Evolutionary conservation across 2,888 invertebrate genomes (phyloP), one percentile per base, ranked within the genome.

Genomic region (Latrodectus hesperus): DNA sequence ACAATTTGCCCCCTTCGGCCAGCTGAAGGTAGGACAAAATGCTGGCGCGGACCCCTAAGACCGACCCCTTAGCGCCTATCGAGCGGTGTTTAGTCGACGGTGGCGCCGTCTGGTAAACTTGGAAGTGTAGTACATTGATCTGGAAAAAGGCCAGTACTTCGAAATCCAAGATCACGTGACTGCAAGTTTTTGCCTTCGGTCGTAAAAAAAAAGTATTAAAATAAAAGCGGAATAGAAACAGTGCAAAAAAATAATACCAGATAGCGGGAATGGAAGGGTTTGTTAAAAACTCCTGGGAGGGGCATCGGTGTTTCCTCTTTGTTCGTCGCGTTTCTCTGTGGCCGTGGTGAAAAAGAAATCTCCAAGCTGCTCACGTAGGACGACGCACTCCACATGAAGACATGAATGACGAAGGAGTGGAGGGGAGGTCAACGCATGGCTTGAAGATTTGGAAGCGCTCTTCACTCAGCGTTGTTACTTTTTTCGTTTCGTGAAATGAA

Each of bases 221-320:
- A 75, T 22, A 84, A 55, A 73, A 65, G 55, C 12, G 53, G 22
- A 16, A 53, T n/a, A 16, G 70, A 49, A 17, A 38, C 38, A 26
- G 38, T 10, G 9, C 53, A 60, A 67, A 22, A 22, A 22, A 53
- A n/a, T 55, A 71, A 16, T 64, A 73, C 12, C 60, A 76, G 71
- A 75, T 71, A 65, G 51, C 51, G 67, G 67, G 77, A 86, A 80
- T 81, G 70, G 79, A 86, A 79, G 86, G 86, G 80, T 84, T 86
- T 86, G 80, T 86, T 86, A 86, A 86, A 85, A 86, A 86, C 86
- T 86, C 86, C 52, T 49, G 86, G 86, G 80, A 86, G 80, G 72
- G 74, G 79, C 79, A 17, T 17, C n/a, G 73, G 77, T 72, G 26
- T 72, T 84, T 79, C 70, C 53, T 71, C 60, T 53, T 84, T 77